Conservation (phyloP, 2,888 invertebrate species). For the Polymixis lichenea region DNA sequence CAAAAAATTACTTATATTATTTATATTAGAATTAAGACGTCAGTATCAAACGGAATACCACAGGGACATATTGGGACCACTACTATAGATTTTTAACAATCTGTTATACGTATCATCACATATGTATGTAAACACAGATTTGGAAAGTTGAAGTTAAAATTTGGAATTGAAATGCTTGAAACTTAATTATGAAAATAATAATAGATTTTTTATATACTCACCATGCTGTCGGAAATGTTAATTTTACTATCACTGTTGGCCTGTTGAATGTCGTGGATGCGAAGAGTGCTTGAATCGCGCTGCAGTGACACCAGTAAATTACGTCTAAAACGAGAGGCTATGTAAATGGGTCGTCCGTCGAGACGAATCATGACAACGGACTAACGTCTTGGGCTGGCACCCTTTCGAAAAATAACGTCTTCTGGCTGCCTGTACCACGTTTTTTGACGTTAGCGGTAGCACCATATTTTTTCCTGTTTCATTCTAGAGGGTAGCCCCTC, state of each 20-base stretch:
- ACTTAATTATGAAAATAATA: background rate
- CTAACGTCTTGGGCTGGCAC: too few relatives aligned
- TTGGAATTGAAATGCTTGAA: too few relatives aligned
- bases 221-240: slow-evolving; percentile 64
- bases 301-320: slow-evolving; percentile 95
- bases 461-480: background rate
- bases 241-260: slow-evolving; percentile 73
- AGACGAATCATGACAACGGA: background rate
- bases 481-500: background rate
- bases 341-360: slow-evolving; percentile 3
- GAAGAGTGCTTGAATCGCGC: slow-evolving; percentile 94
- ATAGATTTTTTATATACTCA: slow-evolving; percentile 3
- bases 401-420: background rate
- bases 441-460: background rate
- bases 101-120: background rate
- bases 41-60: background rate
- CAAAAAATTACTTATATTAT: background rate
- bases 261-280: slow-evolving; percentile 95
- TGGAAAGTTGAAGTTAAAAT: too few relatives aligned
- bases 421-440: background rate
- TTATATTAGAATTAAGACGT: background rate
- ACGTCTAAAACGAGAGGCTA: slow-evolving; percentile 77
- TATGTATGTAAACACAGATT: background rate
- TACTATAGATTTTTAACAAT: background rate
- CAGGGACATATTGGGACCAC: background rate